Percentiles rank a stretch among this genome's conserved stretches.
phyloP scores from a whole-genome alignment of 2,888 invertebrate genomes.

The Vanessa cardui region DNA sequence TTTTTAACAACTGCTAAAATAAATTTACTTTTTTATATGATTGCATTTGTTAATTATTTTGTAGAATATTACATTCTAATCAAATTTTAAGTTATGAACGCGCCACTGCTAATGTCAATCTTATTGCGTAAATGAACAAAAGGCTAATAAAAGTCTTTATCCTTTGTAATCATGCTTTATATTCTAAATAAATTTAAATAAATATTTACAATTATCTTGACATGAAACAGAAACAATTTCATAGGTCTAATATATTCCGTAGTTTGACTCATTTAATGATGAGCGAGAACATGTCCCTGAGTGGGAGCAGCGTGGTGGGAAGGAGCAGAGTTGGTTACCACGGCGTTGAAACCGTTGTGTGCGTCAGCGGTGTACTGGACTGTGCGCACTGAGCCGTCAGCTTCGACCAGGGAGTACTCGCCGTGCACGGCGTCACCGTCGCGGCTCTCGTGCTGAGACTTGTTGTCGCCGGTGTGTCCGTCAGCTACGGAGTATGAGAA shows the following conservation, averaged over 20 bases:
- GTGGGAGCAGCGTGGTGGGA: constrained; percentile 45
- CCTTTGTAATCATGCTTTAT: too few species aligned
- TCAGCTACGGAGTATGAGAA: constrained; percentile 83
- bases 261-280: constrained; percentile 51
- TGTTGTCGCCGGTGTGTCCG: constrained; percentile 80
- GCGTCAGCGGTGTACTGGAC: constrained; percentile 82
- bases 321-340: constrained; percentile 65
- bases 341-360: constrained; percentile 73
- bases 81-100: too few species aligned
- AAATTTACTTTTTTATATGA: too few species aligned
- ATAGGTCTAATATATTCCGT: not conserved
- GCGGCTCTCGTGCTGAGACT: constrained; percentile 64
- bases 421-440: constrained; percentile 55
- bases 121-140: too few species aligned
- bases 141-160: too few species aligned
- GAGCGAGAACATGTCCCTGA: constrained; percentile 50
- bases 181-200: too few species aligned
- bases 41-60: too few species aligned
- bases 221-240: too few species aligned
- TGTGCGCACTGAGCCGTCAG: constrained; percentile 79
- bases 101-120: too few species aligned
- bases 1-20: too few species aligned
- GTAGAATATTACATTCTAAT: too few species aligned
- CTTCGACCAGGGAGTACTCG: constrained; percentile 79
- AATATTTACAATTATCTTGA: too few species aligned